Conservation (phyloP, 1,140 invertebrate species). For the Drosophila ercepeae region DNA sequence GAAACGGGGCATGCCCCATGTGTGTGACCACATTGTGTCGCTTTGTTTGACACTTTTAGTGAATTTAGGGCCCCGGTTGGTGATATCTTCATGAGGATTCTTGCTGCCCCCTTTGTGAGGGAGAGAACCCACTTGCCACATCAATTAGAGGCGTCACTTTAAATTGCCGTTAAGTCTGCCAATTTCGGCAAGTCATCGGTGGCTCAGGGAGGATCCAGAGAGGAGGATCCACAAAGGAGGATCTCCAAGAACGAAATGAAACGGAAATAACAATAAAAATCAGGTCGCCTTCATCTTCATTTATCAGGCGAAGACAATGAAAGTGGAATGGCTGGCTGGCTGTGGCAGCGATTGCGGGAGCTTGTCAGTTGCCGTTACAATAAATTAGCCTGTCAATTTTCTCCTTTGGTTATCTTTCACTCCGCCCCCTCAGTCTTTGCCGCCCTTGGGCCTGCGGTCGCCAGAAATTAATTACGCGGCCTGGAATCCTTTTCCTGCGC, state of each 20-base stretch:
- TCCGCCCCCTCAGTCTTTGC: neutral
- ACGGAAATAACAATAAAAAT: conserved; percentile 57
- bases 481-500: conserved; percentile 35
- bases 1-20: conserved; percentile 3
- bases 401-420: conserved; percentile 34
- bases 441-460: neutral
- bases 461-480: conserved; percentile 45
- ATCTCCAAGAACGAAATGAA: conserved; percentile 16
- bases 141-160: conserved; percentile 63
- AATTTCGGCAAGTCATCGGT: conserved; percentile 61
- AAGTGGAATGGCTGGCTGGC: conserved; percentile 49
- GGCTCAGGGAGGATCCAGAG: neutral
- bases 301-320: conserved; percentile 66
- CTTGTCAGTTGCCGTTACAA: conserved; percentile 78
- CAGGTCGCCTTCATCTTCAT: conserved; percentile 67
- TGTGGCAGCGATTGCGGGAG: conserved; percentile 21
- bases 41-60: conserved; percentile 46
- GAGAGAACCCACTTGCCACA: conserved; percentile 14
- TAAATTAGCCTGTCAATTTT: conserved; percentile 76
- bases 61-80: conserved; percentile 26
- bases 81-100: conserved; percentile 34
- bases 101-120: neutral
- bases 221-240: neutral
- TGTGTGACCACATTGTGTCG: conserved; percentile 44
- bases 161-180: conserved; percentile 75